Evolutionary conservation across 2,113 vertebrate genomes (phyloP).

Genomic region (Centropus unirufus): DNA sequence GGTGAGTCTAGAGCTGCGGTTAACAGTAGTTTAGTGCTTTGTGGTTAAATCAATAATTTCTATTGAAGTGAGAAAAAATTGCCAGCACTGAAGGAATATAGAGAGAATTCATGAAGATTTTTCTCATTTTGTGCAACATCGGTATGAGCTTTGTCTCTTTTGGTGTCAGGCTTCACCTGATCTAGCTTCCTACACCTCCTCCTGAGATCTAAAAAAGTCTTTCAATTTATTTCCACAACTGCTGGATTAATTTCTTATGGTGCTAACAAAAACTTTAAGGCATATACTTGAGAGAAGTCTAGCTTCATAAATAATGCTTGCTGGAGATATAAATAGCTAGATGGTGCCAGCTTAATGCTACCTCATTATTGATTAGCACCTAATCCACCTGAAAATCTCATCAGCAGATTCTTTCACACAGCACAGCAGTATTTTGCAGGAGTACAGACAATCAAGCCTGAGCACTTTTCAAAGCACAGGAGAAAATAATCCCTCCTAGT

Average conservation of each 20-base stretch:
- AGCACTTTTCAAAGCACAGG: neutral
- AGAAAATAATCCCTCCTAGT: neutral
- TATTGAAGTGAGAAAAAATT: neutral
- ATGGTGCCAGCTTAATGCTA: neutral
- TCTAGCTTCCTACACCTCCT: neutral
- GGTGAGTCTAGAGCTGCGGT: neutral
- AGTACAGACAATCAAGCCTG: neutral
- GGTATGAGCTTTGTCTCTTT: neutral
- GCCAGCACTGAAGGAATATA: neutral
- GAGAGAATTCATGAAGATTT: neutral
- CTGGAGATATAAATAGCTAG: neutral
- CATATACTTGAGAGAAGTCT: accelerated
- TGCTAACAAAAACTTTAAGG: neutral
- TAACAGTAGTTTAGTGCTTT: neutral
- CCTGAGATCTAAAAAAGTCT: neutral
- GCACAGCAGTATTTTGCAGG: neutral
- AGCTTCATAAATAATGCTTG: neutral
- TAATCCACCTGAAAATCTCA: neutral
- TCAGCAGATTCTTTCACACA: neutral
- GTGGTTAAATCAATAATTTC: neutral
- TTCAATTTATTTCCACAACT: neutral
- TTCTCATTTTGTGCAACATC: neutral
- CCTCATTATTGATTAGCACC: neutral
- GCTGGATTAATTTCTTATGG: neutral
- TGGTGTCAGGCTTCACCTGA: neutral